Base-by-base conservation (phyloP, 2,888 invertebrate species). In the Eubasilissa splendida region DNA sequence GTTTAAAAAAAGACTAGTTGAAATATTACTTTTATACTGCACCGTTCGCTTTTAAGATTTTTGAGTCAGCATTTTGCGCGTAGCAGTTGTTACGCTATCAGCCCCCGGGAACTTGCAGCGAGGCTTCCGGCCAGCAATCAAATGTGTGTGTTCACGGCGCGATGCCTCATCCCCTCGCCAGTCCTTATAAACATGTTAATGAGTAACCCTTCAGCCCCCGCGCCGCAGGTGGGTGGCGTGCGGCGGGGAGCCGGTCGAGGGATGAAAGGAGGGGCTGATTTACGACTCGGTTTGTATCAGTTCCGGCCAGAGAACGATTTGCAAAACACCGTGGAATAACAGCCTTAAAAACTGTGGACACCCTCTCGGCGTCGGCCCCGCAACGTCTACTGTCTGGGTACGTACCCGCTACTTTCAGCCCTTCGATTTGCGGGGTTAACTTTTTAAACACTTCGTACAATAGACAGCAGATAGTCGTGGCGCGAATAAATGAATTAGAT, bases 251-350 rank as follows among this genome's bases (percentile, higher is more conserved):
- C n/a, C 10, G 42, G 71, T 11, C 54, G 14, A 31, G 65, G 66
- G 70, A 59, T 59, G 77, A 11, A 42, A 66, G 77, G 77, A 73
- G 63, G n/a, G 79, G 58, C 53, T 81, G 79, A 81, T 81, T 81
- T 81, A 81, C 75, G 59, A 63, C 75, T 52, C 79, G 73, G 82
- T 82, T 82, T 80, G 83, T 83, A 83, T 82, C 82, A 80, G 83
- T 83, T 83, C 82, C 82, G 82, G 82, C 70, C 82, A 77, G 77
- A 59, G 80, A 80, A 80, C 77, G 80, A 71, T 77, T 80, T 77
- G 80, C 80, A 77, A 80, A 77, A 80, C 80, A 80, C 76, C 73
- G 66, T 63, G 56, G 79, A 60, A 70, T 77, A 77, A 77, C 70
- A 71, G 70, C 60, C 70, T 71, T 77, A 77, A 77, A 77, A 77